Evolutionary conservation across 2,797 vertebrate species (phyloP), one percentile per base, ranked within the genome.

Genomic region (Chaetodon trifasciatus): DNA sequence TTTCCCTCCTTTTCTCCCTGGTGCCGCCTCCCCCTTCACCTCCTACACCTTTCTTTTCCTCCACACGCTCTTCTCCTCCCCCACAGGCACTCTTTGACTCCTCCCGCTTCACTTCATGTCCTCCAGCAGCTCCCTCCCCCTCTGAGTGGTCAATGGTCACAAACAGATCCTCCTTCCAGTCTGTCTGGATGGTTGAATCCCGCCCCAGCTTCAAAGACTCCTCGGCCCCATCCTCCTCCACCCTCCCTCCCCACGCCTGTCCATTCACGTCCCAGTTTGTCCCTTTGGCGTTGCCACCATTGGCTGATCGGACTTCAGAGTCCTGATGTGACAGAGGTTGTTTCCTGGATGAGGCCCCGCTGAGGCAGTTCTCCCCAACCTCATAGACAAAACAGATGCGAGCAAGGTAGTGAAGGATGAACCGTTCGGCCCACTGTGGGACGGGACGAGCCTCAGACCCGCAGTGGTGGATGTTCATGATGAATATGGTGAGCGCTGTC

Each of bases 391-490:
- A 97, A 78, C 97, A 96, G 77, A 97, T 91, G 49, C 94, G 93
- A 4, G 97, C 97, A 70, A 98, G 88, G 87, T 95, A 91, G 70
- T 94, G 91, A 3, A 98, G 91, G 83, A 98, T 95, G 81, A 97
- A 87, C 7, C 86, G 83, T 1, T 91, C 91, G 0, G 95, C 97
- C 97, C 97, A 98, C 4, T 78, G 81, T 0, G 97, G 97, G 66
- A 98, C 96, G 0, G 97, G 96, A 0, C 89, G 93, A 0, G 96
- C 96, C 23, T 96, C 96, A 0, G 96, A 94, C 0, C 97, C 96
- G 0, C 97, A 97, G 93, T 98, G 97, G 88, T 98, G 97, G 44
- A 98, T 88, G 79, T 96, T 98, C 97, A 98, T 97, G 89, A 98
- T 96, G 89, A 98, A 97, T 91, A 98, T 98, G 79, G 97, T 98